Evolutionary conservation across 2,888 invertebrate genomes (phyloP).

Genomic region (Tinea semifulvella): DNA sequence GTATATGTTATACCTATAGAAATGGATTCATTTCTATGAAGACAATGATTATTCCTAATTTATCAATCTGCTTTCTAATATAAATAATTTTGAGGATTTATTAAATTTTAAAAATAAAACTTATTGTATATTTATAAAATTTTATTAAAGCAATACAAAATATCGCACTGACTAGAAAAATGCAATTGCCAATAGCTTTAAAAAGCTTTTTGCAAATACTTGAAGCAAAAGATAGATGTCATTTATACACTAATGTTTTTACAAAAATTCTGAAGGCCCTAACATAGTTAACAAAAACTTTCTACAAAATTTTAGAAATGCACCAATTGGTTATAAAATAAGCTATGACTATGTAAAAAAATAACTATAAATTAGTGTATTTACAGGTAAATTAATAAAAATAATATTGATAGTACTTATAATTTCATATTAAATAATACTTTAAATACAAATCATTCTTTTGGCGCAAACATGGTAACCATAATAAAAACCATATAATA

Average conservation of each 20-base stretch:
- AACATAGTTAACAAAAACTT: background rate
- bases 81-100: no score
- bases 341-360: background rate
- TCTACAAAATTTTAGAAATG: conserved; percentile 5
- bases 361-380: no score
- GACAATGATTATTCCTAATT: no score
- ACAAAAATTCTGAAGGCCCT: background rate
- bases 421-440: no score
- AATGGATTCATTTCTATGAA: no score
- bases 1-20: no score
- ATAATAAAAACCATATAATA: no score
- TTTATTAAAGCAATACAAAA: conserved; percentile 61
- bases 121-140: conserved; percentile 20
- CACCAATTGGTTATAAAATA: conserved; percentile 5
- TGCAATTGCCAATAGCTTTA: conserved; percentile 8
- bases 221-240: background rate
- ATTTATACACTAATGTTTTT: conserved; percentile 6
- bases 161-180: conserved; percentile 61
- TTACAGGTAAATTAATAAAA: no score
- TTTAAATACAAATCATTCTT: no score
- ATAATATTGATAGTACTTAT: no score
- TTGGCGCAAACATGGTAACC: no score
- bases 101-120: conserved; percentile 5
- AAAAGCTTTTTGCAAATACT: background rate
- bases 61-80: no score